Percentiles rank a stretch among this genome's conserved stretches.
Conservation (phyloP, 2,888 invertebrate species). For the Limnephilus rhombicus region DNA sequence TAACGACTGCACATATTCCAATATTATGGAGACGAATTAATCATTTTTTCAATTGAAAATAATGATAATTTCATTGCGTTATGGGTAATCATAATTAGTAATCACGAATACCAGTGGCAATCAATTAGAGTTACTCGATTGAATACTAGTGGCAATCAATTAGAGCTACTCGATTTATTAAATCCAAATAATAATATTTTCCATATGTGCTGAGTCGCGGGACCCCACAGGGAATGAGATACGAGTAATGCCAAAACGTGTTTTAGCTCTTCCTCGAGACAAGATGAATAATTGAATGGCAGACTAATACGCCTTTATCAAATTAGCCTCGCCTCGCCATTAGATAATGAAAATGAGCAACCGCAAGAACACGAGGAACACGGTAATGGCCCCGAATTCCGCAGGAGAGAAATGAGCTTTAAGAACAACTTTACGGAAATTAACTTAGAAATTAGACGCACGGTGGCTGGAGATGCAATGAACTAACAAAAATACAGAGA, state of each 20-base stretch:
- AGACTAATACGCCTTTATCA: conserved; percentile 56
- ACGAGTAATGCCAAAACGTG: conserved; percentile 8
- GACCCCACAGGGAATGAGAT: not conserved
- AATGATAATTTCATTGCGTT: not conserved
- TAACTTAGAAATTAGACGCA: conserved; percentile 3
- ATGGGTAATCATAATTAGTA: not conserved
- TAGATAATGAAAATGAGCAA: conserved; percentile 58
- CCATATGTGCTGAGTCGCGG: not conserved
- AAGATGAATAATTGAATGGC: conserved; percentile 56
- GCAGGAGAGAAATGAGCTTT: conserved; percentile 43
- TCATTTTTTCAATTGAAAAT: too few species aligned
- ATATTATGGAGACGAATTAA: too few species aligned
- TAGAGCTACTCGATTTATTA: not conserved
- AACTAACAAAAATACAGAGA: not conserved
- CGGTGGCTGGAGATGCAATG: not conserved
- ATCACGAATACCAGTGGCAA: not conserved
- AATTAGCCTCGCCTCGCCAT: conserved; percentile 55
- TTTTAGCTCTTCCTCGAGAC: conserved; percentile 27
- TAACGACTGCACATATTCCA: too few species aligned
- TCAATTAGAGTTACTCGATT: not conserved
- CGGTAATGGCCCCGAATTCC: conserved; percentile 42
- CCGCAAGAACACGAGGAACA: conserved; percentile 19
- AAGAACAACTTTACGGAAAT: conserved; percentile 18
- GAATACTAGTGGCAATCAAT: not conserved
- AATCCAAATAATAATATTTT: not conserved